Evolutionary conservation across 2,888 invertebrate genomes (phyloP), one percentile per base, ranked within the genome.

Genomic region (Drosophila affinis): DNA sequence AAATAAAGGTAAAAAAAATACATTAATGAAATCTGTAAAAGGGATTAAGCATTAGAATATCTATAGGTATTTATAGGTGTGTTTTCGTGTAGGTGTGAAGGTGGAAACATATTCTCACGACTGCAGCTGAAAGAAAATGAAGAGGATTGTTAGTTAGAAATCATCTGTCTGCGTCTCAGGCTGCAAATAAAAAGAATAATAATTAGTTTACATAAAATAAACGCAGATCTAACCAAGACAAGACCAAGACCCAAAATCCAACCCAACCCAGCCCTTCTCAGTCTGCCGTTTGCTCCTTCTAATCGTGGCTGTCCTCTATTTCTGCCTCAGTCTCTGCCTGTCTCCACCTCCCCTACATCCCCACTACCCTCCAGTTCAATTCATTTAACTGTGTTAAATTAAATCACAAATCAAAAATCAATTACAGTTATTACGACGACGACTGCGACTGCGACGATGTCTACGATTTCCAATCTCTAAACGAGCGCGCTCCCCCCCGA

Each of bases 321-420:
- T 39, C 17, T 34, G 55, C 47, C 56, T 46, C 39, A 7, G 24
- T 46, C 44, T 46, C 56, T 47, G 12, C 44, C 44, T 32, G 51
- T 61, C 9, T 32, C 46, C 48, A 49, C 47, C 21, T 34, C 58
- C 39, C 24, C 55, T 39, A 29, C 32, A n/a, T 6, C 24, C 9
- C 44, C 44, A 45, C 45, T 45, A 45, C 44, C n/a, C 45, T 39
- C 7, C 55, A 49, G 63, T 72, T 75, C 82, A 83, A 85, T 83
- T 83, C 86, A 83, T 83, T 83, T 83, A 83, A 83, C 82, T 83
- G 81, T 82, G 84, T 88, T 81, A 90, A 91, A 91, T 91, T 91
- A 91, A 91, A 91, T 91, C 90, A 91, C 90, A 91, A 91, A 91
- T 91, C 91, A 91, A 91, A 91, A 91, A 91, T 91, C 91, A 91